Conservation (phyloP, 35 echinoderm and acorn worm genomes). For the Apostichopus parvimensis region DNA sequence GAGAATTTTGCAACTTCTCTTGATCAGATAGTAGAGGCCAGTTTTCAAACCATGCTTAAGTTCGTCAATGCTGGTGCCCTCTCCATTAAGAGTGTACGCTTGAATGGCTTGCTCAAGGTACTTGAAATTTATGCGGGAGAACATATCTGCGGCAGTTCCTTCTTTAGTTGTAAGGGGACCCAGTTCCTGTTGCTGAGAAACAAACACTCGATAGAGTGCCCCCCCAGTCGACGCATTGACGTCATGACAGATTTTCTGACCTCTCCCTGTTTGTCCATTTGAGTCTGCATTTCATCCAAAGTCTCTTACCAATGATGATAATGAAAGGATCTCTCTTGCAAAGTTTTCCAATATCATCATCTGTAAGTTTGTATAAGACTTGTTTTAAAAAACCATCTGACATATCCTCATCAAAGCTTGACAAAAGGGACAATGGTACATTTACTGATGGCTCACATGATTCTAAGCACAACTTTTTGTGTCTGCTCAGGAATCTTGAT, state of each 20-base stretch:
- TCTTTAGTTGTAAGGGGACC: not conserved
- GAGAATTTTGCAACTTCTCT: constrained; percentile 36
- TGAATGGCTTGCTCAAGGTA: constrained; percentile 64
- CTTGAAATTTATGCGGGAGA: constrained; percentile 52
- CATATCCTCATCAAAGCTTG: constrained; percentile 6
- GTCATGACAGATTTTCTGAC: constrained; percentile 60
- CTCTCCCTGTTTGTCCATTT: constrained; percentile 46
- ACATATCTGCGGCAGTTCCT: constrained; percentile 55
- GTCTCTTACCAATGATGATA: constrained; percentile 34
- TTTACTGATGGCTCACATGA: not conserved
- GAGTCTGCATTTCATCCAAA: constrained; percentile 44
- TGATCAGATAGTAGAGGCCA: constrained; percentile 49
- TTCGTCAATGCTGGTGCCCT: not conserved
- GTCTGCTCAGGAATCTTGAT: not conserved
- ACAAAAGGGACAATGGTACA: constrained; percentile 17
- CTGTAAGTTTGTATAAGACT: constrained; percentile 34
- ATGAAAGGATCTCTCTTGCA: constrained; percentile 39
- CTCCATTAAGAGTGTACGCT: constrained; percentile 31
- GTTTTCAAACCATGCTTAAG: constrained; percentile 46
- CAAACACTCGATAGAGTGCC: not conserved
- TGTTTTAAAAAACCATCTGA: constrained; percentile 24
- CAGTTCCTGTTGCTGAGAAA: not conserved
- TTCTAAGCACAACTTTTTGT: constrained; percentile 34
- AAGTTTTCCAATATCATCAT: constrained; percentile 18
- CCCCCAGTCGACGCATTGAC: constrained; percentile 48